Evolutionary conservation across 2,797 vertebrate species (phyloP).

Genomic region (Saxicola maurus): DNA sequence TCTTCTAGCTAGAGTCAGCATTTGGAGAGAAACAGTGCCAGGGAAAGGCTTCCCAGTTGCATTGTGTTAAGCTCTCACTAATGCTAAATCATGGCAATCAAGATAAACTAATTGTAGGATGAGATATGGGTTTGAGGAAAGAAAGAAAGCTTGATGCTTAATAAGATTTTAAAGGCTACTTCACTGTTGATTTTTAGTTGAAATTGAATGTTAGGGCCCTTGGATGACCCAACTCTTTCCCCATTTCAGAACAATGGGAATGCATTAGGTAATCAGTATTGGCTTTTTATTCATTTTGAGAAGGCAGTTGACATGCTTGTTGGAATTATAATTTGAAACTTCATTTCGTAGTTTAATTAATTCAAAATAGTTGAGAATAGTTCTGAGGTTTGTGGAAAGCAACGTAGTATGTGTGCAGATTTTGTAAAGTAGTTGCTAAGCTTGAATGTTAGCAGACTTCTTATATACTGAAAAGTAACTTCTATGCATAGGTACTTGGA

Average conservation of each 20-base stretch:
- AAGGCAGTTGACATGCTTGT: neutral
- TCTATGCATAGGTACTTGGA: neutral
- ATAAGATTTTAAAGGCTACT: constrained; percentile 25
- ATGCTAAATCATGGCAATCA: neutral
- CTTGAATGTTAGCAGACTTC: neutral
- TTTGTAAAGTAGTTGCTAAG: neutral
- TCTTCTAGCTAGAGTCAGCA: neutral
- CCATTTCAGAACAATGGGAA: neutral
- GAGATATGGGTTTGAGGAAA: neutral
- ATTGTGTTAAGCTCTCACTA: neutral
- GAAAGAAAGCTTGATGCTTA: neutral
- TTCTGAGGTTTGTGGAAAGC: neutral
- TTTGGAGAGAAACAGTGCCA: neutral
- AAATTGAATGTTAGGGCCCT: neutral
- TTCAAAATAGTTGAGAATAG: neutral
- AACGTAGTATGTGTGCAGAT: neutral
- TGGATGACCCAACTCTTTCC: neutral
- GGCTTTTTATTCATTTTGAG: neutral
- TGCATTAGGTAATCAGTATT: neutral
- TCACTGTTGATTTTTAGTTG: neutral
- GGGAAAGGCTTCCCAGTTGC: neutral
- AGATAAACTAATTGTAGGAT: neutral
- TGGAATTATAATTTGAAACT: neutral
- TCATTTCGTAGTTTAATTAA: neutral
- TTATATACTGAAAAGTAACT: neutral